Base-by-base conservation (phyloP, 2,113 vertebrate species). In the Perccottus glenii region DNA sequence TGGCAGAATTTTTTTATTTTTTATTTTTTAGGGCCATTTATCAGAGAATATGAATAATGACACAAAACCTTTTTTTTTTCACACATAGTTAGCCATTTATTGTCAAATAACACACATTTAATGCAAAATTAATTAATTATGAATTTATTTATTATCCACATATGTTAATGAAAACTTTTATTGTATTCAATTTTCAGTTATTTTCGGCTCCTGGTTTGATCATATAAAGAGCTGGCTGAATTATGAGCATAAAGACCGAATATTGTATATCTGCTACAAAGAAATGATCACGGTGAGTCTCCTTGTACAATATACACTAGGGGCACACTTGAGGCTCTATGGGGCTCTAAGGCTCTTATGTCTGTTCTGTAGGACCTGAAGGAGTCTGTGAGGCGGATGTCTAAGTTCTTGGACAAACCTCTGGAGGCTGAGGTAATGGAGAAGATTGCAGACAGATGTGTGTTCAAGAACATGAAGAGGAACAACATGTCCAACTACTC, bases 401-500 rank as follows among this genome's bases (percentile, higher is more conserved):
- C 71, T 43, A 43, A 71, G 52, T 91, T 88, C 60, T 43, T 91
- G 61, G 87, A 66, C 12, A 90, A 88, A 56, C 43, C 83, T 33
- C 56, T 91, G 74, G 83, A 76, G 4, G 4, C 58, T 0, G 86
- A 88, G 3, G 70, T 82, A 44, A 73, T 57, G 1, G 81, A 81
- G 53, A 83, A 72, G 60, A 92, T 93, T 46, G 70, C 83, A 1
- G 72, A 88, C 1, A 75, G 70, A 2, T 89, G 88, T 75, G 58
- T 80, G 48, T 92, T 92, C 64, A 76, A 85, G 66, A 92, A 89
- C 82, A 92, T 92, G 92, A 92, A 91, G 60, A 70, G 89, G 49
- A 92, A 93, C 82, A 80, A 75, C 12, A 90, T 90, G 91, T 92
- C 92, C 14, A 93, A 92, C 78, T 92, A 89, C 61, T 92, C 90